phyloP scores from a whole-genome alignment of 2,888 invertebrate genomes.

The Hedya salicella region DNA sequence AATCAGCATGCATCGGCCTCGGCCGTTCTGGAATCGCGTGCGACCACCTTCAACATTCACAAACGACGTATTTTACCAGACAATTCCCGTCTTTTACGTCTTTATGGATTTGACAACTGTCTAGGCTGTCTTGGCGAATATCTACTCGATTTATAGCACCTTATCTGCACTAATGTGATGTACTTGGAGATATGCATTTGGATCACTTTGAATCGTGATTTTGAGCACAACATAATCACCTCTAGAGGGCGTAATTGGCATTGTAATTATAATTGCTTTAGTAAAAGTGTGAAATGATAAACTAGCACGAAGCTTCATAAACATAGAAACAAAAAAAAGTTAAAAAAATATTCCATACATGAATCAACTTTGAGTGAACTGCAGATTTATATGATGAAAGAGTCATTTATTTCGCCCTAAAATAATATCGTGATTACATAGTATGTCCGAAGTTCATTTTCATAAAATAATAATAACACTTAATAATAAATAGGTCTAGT shows the following conservation, averaged over 20 bases:
- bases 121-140: slow-evolving; percentile 10
- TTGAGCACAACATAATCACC: background rate
- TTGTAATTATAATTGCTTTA: slow-evolving; percentile 7
- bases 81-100: background rate
- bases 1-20: slow-evolving; percentile 19
- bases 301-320: too few relatives aligned
- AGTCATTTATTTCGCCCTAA: too few relatives aligned
- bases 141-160: slow-evolving; percentile 14
- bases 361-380: too few relatives aligned
- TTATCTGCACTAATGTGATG: slow-evolving; percentile 28
- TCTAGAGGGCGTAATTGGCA: background rate
- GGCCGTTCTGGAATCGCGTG: slow-evolving; percentile 8
- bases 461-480: too few relatives aligned
- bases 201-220: slow-evolving; percentile 20
- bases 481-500: too few relatives aligned
- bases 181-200: slow-evolving; percentile 31
- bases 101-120: background rate
- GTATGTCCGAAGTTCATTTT: too few relatives aligned
- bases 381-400: too few relatives aligned
- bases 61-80: background rate
- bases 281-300: too few relatives aligned
- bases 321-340: too few relatives aligned
- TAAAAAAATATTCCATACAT: too few relatives aligned
- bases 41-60: background rate
- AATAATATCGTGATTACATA: too few relatives aligned